Evolutionary conservation across 2,888 invertebrate species (phyloP).

Genomic region (Bhutanitis thaidina): DNA sequence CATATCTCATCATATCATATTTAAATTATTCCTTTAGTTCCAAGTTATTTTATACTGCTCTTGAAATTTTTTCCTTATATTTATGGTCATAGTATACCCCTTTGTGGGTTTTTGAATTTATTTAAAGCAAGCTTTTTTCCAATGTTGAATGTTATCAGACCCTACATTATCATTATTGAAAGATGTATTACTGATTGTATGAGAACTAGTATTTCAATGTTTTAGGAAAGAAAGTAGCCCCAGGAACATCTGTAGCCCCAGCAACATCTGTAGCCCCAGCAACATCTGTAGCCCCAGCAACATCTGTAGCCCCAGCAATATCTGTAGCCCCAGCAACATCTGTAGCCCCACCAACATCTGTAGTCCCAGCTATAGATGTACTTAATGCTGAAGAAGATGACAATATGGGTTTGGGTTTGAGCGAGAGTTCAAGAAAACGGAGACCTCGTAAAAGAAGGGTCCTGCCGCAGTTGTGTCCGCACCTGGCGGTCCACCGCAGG

Average conservation of each 20-base stretch:
- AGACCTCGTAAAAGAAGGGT: slow-evolving; percentile 37
- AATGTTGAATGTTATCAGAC: no score
- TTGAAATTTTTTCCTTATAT: no score
- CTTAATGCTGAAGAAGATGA: slow-evolving; percentile 25
- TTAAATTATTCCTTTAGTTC: no score
- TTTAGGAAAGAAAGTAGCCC: slow-evolving; percentile 17
- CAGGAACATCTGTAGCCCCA: slow-evolving; percentile 11
- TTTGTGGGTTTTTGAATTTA: no score
- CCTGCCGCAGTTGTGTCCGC: slow-evolving; percentile 11
- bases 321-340: background rate
- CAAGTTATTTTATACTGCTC: no score
- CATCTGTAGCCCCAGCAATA: slow-evolving; percentile 16
- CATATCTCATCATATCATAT: no score
- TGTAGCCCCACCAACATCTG: slow-evolving; percentile 2
- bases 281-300: slow-evolving; percentile 8
- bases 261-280: slow-evolving; percentile 5
- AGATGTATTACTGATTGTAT: no score
- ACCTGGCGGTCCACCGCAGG: background rate
- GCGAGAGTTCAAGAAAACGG: slow-evolving; percentile 32
- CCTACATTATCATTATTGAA: no score
- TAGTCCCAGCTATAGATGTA: slow-evolving; percentile 1
- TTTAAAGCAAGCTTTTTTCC: no score
- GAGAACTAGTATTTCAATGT: background rate
- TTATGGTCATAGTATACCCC: no score
- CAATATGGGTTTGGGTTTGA: slow-evolving; percentile 23